Conservation (phyloP, 2,888 invertebrate species). For the Pollenia angustigena region DNA sequence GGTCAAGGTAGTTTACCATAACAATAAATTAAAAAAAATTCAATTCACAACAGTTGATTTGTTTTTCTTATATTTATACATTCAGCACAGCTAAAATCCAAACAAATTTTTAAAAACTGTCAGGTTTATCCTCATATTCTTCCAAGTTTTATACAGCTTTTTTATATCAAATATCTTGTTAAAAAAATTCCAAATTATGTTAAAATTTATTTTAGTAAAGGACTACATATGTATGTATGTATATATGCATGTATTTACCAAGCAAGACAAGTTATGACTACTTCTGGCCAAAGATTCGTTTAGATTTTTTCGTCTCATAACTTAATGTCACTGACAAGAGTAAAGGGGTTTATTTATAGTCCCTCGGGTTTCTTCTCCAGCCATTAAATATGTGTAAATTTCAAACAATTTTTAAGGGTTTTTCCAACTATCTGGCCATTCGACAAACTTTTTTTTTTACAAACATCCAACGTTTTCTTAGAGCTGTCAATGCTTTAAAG, state of each 20-base stretch:
- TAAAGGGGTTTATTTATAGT: conserved; percentile 58
- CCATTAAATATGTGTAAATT: not conserved
- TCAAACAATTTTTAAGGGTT: not conserved
- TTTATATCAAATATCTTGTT: not conserved
- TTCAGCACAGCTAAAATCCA: no score
- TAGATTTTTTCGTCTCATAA: conserved; percentile 19
- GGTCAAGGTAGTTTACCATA: no score
- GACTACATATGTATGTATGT: not conserved
- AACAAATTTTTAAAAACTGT: no score
- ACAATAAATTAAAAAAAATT: no score
- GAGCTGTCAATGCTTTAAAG: conserved; percentile 40
- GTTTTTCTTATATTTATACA: no score
- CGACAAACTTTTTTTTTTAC: not conserved
- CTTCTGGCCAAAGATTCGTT: not conserved
- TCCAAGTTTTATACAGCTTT: no score
- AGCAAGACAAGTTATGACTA: conserved; percentile 4
- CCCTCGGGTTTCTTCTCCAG: conserved; percentile 23
- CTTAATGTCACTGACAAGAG: conserved; percentile 49
- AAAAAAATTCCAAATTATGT: not conserved
- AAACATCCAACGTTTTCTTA: conserved; percentile 12
- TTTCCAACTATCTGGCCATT: conserved; percentile 1
- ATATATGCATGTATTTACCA: no score
- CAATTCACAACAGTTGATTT: no score
- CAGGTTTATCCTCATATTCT: no score
- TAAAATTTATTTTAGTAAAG: not conserved